A percentile compares a stretch with the other conserved stretches of the same genome.
Conservation (phyloP, 2,888 invertebrate genomes). For the Amitus sp. region DNA sequence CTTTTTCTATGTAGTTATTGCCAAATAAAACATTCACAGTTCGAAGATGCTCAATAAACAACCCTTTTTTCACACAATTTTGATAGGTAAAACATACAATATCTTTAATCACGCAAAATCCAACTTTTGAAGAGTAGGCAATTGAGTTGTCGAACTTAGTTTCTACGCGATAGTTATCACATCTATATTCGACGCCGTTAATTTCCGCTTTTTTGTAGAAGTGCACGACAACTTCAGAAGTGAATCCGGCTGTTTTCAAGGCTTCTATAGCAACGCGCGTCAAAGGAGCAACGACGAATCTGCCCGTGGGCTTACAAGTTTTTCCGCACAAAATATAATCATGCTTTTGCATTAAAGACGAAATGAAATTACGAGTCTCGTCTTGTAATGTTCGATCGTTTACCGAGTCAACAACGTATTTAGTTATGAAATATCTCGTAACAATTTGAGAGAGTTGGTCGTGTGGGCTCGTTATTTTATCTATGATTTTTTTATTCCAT, state of each 20-base stretch:
- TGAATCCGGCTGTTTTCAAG: neutral
- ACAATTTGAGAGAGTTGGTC: conserved; percentile 1
- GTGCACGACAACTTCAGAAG: neutral
- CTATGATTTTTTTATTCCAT: conserved; percentile 11
- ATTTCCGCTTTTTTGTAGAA: neutral
- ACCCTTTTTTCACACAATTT: too few relatives aligned
- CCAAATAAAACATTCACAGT: too few relatives aligned
- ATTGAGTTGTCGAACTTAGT: neutral
- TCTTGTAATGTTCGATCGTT: neutral
- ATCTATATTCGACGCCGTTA: neutral
- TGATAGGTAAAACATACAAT: neutral
- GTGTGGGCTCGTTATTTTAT: conserved; percentile 1
- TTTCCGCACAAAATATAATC: too few relatives aligned
- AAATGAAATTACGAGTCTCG: neutral
- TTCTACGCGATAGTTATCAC: neutral
- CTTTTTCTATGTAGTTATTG: too few relatives aligned
- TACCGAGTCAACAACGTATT: conserved; percentile 5
- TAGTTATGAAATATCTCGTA: conserved; percentile 2
- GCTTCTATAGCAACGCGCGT: neutral
- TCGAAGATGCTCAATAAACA: too few relatives aligned
- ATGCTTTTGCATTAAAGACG: neutral
- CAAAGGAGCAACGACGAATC: neutral
- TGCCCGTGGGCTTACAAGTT: too few relatives aligned
- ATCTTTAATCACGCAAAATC: neutral
- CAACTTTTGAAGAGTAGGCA: neutral